Conservation (phyloP, 2,888 invertebrate genomes). For the Xylota sylvarum region DNA sequence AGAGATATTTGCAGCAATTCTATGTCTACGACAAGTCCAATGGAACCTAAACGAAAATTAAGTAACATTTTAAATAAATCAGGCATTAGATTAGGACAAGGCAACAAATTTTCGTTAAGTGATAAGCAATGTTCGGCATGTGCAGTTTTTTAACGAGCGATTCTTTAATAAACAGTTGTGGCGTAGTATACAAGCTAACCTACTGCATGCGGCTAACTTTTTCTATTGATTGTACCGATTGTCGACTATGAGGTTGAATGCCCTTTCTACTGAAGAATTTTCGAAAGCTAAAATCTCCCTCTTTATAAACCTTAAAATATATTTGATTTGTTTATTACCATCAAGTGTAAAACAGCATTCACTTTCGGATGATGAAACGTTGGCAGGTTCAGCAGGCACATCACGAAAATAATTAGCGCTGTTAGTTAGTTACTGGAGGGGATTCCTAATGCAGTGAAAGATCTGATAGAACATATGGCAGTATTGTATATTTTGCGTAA, state of each 20-base stretch:
- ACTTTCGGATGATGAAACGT: too few species aligned
- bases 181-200: too few species aligned
- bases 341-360: too few species aligned
- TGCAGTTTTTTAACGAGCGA: not conserved
- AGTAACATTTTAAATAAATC: slow-evolving; percentile 16
- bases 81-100: slow-evolving; percentile 8
- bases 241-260: too few species aligned
- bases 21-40: not conserved
- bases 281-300: too few species aligned
- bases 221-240: too few species aligned
- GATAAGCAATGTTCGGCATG: not conserved
- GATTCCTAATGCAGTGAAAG: slow-evolving; percentile 1
- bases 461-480: too few species aligned
- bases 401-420: not conserved
- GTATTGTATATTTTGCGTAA: not conserved
- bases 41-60: slow-evolving; percentile 5
- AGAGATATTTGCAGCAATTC: slow-evolving; percentile 6
- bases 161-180: slow-evolving; percentile 2
- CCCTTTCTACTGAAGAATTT: too few species aligned
- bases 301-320: too few species aligned
- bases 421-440: not conserved
- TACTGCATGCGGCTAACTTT: too few species aligned
- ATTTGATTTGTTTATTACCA: too few species aligned
- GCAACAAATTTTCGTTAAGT: not conserved
- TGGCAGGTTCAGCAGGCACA: not conserved